phyloP scores from a whole-genome alignment of 2,113 vertebrate genomes.

The Lophotis ruficrista region DNA sequence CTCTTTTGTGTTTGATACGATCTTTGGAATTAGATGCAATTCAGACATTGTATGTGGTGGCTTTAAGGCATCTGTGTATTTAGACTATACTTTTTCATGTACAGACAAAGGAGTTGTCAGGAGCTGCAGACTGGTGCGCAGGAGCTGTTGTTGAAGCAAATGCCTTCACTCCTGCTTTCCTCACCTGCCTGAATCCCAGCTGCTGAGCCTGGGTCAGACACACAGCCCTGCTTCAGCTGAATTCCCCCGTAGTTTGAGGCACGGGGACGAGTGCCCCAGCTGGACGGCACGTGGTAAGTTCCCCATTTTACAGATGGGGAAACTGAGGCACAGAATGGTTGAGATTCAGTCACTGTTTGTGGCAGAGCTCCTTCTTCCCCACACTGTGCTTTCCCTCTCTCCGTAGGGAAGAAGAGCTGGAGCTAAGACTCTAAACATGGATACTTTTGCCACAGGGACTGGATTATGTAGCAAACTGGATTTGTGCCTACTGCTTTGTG shows the following conservation, averaged over 20 bases:
- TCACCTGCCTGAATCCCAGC: neutral
- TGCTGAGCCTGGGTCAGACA: neutral
- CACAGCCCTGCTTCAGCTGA: neutral
- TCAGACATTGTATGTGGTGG: neutral
- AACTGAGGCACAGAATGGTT: neutral
- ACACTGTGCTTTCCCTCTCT: neutral
- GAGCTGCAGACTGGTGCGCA: neutral
- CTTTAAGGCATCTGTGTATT: neutral
- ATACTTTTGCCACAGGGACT: neutral
- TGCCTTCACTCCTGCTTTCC: neutral
- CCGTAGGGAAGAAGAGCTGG: neutral
- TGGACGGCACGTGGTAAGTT: neutral
- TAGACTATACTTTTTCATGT: neutral
- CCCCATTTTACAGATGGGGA: neutral
- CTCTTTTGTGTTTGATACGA: neutral
- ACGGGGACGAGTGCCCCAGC: neutral
- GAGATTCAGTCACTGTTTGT: accelerated
- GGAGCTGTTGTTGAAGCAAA: neutral
- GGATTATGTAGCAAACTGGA: neutral
- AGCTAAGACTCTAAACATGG: neutral
- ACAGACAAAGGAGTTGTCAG: neutral
- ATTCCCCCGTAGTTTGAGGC: neutral
- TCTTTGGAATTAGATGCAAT: neutral
- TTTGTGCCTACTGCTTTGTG: neutral
- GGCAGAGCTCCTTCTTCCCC: neutral